Conservation (phyloP, 1,140 invertebrate species). For the Caenorhabditis tropicalis region DNA sequence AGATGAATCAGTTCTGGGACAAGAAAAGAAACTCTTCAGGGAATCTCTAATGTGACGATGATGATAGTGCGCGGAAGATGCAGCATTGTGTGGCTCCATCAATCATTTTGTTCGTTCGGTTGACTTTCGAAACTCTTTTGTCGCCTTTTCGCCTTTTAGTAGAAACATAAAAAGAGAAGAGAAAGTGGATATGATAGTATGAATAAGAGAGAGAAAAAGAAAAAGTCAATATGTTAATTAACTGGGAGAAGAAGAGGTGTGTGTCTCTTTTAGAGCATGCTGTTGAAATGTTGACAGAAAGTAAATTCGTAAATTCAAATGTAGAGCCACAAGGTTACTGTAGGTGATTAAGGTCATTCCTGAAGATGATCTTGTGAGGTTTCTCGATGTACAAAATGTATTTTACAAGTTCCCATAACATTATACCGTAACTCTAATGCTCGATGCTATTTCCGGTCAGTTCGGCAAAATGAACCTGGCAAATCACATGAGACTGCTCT, state of each 20-base stretch:
- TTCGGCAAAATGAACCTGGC: not conserved
- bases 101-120: slow-evolving; percentile 26
- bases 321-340: no score
- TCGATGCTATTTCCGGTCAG: not conserved
- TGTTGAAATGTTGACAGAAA: no score
- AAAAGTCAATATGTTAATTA: not conserved
- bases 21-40: not conserved
- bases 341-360: no score
- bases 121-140: slow-evolving; percentile 24
- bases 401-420: no score
- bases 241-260: not conserved
- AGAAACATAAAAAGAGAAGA: not conserved
- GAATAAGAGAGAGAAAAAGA: not conserved
- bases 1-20: not conserved
- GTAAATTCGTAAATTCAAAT: no score
- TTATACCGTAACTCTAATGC: not conserved
- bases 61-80: not conserved
- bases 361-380: no score
- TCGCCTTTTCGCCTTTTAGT: not conserved
- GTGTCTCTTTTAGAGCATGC: no score
- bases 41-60: slow-evolving; percentile 7
- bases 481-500: not conserved
- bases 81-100: not conserved
- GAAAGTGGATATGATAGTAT: not conserved
- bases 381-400: no score